phyloP scores from a whole-genome alignment of 1,140 invertebrate species.

The Ephestia elutella region DNA sequence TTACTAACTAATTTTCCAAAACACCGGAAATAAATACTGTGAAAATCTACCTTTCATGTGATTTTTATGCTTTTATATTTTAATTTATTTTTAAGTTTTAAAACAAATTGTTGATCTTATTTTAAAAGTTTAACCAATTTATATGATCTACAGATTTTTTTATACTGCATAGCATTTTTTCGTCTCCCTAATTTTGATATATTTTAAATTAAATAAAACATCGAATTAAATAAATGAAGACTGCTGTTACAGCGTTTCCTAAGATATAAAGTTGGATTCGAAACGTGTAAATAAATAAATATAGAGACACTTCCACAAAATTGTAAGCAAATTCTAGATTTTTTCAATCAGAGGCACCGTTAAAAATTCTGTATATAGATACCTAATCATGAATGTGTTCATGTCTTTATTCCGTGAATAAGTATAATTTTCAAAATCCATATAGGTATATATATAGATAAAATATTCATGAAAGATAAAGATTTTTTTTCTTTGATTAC shows the following conservation, averaged over 20 bases:
- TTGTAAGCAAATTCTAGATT: conserved; percentile 9
- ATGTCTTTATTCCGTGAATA: neutral
- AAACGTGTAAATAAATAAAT: conserved; percentile 8
- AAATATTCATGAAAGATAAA: too few species aligned
- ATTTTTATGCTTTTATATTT: too few species aligned
- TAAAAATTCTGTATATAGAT: conserved; percentile 12
- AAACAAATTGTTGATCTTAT: too few species aligned
- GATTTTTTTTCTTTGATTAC: too few species aligned
- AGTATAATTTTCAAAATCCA: neutral
- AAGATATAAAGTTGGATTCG: conserved; percentile 15
- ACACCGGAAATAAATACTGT: too few species aligned
- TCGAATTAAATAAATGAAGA: conserved; percentile 32
- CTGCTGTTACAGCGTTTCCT: conserved; percentile 30
- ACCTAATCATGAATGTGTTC: conserved; percentile 8
- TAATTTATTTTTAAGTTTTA: too few species aligned
- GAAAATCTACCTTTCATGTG: too few species aligned
- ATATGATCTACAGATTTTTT: too few species aligned
- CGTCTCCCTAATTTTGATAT: conserved; percentile 5
- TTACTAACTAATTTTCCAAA: too few species aligned
- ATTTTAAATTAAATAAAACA: conserved; percentile 16
- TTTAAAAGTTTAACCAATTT: too few species aligned
- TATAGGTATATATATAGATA: neutral
- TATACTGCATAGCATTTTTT: too few species aligned
- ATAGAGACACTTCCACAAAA: conserved; percentile 10
- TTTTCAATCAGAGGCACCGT: neutral